These are phyloP conservation scores for Scaptomyza cyrtandrae DNA, from an alignment of 2,888 invertebrate genomes.

Conservation along the genomic window DNA sequence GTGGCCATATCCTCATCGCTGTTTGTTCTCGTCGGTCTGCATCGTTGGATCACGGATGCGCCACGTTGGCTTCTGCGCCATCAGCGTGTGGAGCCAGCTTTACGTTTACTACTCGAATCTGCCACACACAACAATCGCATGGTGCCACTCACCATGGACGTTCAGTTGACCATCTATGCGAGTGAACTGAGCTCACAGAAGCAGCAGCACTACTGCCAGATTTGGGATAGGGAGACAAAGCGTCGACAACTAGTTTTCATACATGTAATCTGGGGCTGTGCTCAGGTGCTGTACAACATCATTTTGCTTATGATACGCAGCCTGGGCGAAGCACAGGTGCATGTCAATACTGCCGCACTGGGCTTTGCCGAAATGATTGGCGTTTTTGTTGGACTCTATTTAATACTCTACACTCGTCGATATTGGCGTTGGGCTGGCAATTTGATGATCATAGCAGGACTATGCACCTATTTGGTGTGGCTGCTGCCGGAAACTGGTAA, in stretches of 20 bases:
- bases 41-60: slow-evolving; percentile 84
- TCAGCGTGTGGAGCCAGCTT: slow-evolving; percentile 79
- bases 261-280: slow-evolving; percentile 82
- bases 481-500: slow-evolving; percentile 80
- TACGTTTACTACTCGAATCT: slow-evolving; percentile 81
- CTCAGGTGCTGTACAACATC: slow-evolving; percentile 82
- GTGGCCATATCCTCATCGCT: slow-evolving; percentile 84
- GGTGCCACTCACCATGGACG: slow-evolving; percentile 82
- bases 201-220: slow-evolving; percentile 72
- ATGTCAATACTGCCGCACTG: slow-evolving; percentile 83
- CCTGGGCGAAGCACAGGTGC: slow-evolving; percentile 83
- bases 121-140: slow-evolving; percentile 83
- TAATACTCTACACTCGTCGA: slow-evolving; percentile 82
- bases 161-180: slow-evolving; percentile 77
- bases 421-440: slow-evolving; percentile 83
- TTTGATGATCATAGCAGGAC: slow-evolving; percentile 76
- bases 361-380: slow-evolving; percentile 84
- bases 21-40: slow-evolving; percentile 82
- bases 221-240: slow-evolving; percentile 83
- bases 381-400: slow-evolving; percentile 81
- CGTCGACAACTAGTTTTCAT: slow-evolving; percentile 74
- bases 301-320: slow-evolving; percentile 84
- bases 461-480: slow-evolving; percentile 81
- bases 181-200: slow-evolving; percentile 49
- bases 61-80: slow-evolving; percentile 84